These are phyloP conservation scores for Philopedon plagiatum DNA, from an alignment of 2,888 invertebrate species.

Conservation along the genomic window DNA sequence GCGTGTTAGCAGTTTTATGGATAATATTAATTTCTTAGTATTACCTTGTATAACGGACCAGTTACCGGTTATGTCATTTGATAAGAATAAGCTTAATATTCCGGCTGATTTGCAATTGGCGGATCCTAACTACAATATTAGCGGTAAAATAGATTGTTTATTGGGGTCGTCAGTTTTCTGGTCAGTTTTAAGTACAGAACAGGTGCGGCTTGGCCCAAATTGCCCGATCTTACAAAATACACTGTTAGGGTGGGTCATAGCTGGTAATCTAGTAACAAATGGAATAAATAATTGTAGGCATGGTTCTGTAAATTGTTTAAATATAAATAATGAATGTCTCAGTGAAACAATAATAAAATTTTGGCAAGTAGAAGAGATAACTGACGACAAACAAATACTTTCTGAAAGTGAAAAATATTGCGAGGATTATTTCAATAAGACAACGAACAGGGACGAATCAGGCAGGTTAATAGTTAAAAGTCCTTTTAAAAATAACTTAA, in stretches of 20 bases:
- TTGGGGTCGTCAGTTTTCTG: conserved; percentile 13
- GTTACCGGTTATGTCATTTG: conserved; percentile 29
- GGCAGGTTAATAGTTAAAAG: conserved; percentile 12
- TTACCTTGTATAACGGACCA: conserved; percentile 36
- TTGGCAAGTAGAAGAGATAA: conserved; percentile 10
- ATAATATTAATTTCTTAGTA: conserved; percentile 30
- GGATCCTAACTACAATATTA: not conserved
- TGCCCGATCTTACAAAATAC: conserved; percentile 6
- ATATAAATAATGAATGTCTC: not conserved
- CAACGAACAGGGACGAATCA: not conserved
- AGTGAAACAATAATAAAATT: conserved; percentile 4
- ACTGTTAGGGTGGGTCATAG: conserved; percentile 8
- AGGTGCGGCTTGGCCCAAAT: conserved; percentile 15
- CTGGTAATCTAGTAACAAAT: conserved; percentile 11
- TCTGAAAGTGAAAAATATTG: conserved; percentile 15
- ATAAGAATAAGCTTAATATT: conserved; percentile 20
- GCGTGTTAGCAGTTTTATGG: conserved; percentile 6
- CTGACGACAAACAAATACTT: not conserved
- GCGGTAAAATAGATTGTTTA: not conserved
- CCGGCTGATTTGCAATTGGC: not conserved
- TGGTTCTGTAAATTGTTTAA: not conserved
- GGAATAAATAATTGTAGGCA: not conserved
- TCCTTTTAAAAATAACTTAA: conserved; percentile 14
- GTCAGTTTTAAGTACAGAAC: conserved; percentile 1
- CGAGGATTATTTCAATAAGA: conserved; percentile 4